Evolutionary conservation across 2,888 invertebrate genomes (phyloP).

Genomic region (Entomobrya proxima): DNA sequence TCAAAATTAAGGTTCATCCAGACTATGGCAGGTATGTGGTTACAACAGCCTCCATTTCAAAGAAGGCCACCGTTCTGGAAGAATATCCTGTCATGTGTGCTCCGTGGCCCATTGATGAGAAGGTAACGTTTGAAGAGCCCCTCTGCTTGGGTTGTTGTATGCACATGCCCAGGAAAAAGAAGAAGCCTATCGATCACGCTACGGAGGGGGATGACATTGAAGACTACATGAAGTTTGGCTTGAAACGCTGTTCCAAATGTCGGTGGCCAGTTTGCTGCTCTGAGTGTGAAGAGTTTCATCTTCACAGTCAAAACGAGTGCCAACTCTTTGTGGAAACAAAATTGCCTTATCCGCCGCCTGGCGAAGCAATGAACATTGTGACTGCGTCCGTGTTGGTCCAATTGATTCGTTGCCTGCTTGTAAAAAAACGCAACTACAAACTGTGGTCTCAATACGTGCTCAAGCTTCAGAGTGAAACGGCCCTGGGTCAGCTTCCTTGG

Average conservation of each 20-base stretch:
- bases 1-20: constrained; percentile 15
- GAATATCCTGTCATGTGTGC: constrained; percentile 53
- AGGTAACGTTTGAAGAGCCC: constrained; percentile 76
- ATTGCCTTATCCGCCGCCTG: constrained; percentile 64
- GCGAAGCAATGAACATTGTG: constrained; percentile 52
- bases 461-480: constrained; percentile 49
- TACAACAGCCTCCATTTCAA: background rate
- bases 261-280: constrained; percentile 89
- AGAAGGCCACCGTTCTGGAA: constrained; percentile 12
- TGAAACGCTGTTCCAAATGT: constrained; percentile 81
- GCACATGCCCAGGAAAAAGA: constrained; percentile 39
- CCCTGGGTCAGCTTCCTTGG: constrained; percentile 44
- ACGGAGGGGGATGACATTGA: constrained; percentile 18
- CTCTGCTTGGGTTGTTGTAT: constrained; percentile 62
- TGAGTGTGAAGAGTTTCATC: constrained; percentile 79
- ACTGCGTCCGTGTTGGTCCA: constrained; percentile 57
- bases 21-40: constrained; percentile 40
- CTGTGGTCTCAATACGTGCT: constrained; percentile 46
- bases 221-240: constrained; percentile 2
- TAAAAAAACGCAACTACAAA: constrained; percentile 45
- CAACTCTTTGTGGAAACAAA: constrained; percentile 57
- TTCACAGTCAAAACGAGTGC: constrained; percentile 61
- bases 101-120: constrained; percentile 57
- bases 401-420: constrained; percentile 57
- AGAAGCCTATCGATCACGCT: background rate